phyloP scores from a whole-genome alignment of 2,888 invertebrate species.

The Stenoptilia bipunctidactyla region DNA sequence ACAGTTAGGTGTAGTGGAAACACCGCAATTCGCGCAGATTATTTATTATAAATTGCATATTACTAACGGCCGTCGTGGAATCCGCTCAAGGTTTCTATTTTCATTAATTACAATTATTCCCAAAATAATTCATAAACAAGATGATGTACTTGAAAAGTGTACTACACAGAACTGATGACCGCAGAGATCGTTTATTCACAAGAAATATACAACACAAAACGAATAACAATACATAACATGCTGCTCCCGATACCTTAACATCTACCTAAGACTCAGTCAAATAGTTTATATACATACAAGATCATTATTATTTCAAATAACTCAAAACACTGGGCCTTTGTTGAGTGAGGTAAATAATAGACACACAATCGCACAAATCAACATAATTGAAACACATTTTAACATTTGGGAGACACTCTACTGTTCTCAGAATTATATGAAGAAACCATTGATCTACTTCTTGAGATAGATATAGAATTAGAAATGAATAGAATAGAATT shows the following conservation, averaged over 20 bases:
- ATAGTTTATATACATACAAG: conserved; percentile 44
- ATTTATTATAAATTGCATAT: neutral
- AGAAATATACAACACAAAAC: conserved; percentile 51
- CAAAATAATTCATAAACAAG: conserved; percentile 25
- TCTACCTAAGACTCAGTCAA: conserved; percentile 49
- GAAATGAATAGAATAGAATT: no score
- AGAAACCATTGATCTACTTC: no score
- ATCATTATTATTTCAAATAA: conserved; percentile 31
- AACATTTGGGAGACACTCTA: no score
- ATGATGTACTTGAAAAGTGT: conserved; percentile 60
- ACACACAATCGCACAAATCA: conserved; percentile 1
- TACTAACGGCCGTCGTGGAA: neutral
- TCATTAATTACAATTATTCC: conserved; percentile 8
- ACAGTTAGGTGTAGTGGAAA: conserved; percentile 20
- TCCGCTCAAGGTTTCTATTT: neutral
- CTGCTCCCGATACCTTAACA: conserved; percentile 36
- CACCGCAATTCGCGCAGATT: neutral
- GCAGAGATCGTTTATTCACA: conserved; percentile 61
- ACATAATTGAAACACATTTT: neutral
- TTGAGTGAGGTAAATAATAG: no score
- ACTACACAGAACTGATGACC: conserved; percentile 50
- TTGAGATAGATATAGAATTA: no score
- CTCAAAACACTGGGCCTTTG: conserved; percentile 16
- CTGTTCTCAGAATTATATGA: no score
- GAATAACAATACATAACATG: conserved; percentile 32